Evolutionary conservation across 2,797 vertebrate species (phyloP).

Genomic region (Orestias chungarensis): DNA sequence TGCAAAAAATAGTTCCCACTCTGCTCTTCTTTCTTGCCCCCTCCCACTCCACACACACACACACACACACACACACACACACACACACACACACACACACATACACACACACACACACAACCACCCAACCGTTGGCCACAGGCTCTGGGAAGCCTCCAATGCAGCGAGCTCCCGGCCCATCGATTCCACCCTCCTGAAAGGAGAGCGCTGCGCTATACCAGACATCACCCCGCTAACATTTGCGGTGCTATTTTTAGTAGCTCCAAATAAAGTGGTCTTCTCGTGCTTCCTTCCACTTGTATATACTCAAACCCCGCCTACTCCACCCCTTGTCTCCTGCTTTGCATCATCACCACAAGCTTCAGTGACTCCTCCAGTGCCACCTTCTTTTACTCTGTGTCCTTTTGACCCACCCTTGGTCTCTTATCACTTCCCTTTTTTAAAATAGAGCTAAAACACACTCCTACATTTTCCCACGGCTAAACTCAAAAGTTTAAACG

Average conservation of each 20-base stretch:
- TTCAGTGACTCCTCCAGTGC: slow-evolving; percentile 58
- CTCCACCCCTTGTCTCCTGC: slow-evolving; percentile 36
- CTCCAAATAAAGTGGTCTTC: slow-evolving; percentile 95
- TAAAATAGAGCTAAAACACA: slow-evolving; percentile 77
- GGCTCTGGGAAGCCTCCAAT: slow-evolving; percentile 86
- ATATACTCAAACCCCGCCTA: slow-evolving; percentile 78
- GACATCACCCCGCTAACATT: slow-evolving; percentile 84
- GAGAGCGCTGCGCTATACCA: slow-evolving; percentile 65
- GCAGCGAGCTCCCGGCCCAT: slow-evolving; percentile 86
- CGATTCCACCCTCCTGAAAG: slow-evolving; percentile 89
- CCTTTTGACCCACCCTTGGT: slow-evolving; percentile 62
- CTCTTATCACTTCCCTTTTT: slow-evolving; percentile 77
- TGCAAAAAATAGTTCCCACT: slow-evolving; percentile 93
- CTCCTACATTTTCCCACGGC: slow-evolving; percentile 80
- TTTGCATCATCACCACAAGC: slow-evolving; percentile 68
- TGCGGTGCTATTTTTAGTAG: slow-evolving; percentile 88
- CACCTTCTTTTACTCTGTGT: slow-evolving; percentile 67
- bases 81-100: too few species aligned
- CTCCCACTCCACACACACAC: slow-evolving; percentile 56
- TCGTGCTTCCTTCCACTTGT: slow-evolving; percentile 89
- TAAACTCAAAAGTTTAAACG: slow-evolving; percentile 87
- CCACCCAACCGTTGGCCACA: slow-evolving; percentile 85
- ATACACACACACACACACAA: too few species aligned
- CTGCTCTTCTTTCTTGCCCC: slow-evolving; percentile 47
- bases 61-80: too few species aligned